These are phyloP conservation scores for Cephalopachus bancanus DNA, from an alignment of 2,797 vertebrate genomes.

Conservation along the genomic window DNA sequence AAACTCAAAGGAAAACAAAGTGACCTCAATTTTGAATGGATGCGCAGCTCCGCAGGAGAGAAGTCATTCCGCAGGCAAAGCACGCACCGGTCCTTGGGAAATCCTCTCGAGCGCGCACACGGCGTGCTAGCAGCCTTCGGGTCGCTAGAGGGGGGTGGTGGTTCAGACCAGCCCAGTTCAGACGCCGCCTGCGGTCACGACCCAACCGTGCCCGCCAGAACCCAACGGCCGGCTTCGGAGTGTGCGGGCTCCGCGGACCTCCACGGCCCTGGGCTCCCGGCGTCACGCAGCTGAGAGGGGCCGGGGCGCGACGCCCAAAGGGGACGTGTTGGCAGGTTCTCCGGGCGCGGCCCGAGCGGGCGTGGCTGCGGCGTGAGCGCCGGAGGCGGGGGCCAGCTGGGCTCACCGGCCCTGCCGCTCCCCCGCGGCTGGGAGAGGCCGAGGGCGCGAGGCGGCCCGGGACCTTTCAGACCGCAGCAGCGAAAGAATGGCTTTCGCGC, in stretches of 20 bases:
- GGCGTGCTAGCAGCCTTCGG: slow-evolving; percentile 22
- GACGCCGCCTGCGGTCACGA: not conserved
- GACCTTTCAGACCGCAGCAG: too few species aligned
- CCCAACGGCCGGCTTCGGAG: not conserved
- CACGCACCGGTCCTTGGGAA: not conserved
- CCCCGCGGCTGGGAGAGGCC: not conserved
- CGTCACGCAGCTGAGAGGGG: too few species aligned
- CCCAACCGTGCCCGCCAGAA: not conserved
- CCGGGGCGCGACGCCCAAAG: too few species aligned
- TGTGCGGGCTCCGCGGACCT: not conserved
- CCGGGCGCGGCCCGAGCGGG: too few species aligned
- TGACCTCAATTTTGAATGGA: not conserved
- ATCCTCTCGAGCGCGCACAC: not conserved
- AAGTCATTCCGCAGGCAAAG: slow-evolving; percentile 11
- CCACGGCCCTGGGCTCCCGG: too few species aligned
- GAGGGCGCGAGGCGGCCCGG: not conserved
- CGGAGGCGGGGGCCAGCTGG: too few species aligned
- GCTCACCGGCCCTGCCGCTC: not conserved
- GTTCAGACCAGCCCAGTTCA: slow-evolving; percentile 32
- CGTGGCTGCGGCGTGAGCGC: too few species aligned
- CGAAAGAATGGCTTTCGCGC: not conserved
- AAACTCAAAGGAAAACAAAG: not conserved
- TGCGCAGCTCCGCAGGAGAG: not conserved
- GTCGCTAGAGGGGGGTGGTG: slow-evolving; percentile 76
- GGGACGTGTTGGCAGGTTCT: too few species aligned